Base-by-base conservation (phyloP, 1,140 invertebrate species). In the Trinorchestia longiramus region DNA sequence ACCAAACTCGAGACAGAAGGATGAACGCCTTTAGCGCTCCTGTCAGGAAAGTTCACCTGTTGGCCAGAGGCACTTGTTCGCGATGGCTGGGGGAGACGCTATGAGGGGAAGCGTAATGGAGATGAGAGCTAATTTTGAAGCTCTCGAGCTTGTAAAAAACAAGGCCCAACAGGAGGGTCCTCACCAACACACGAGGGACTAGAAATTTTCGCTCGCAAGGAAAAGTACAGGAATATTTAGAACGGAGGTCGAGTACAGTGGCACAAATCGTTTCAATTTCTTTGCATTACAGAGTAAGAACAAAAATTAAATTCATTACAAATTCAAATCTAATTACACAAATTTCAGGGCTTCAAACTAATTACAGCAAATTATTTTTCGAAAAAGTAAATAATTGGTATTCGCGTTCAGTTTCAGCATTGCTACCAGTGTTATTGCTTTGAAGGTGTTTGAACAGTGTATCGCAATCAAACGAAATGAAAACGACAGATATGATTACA, bases 51-150 rank as follows among this genome's bases (percentile, higher is more conserved):
- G 88, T 90, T 90, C 88, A 90, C 88, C 88, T 90, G 88, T 90
- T 15, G 43, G n/a, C 15, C 62, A 28, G 88, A 36, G 88, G 88
- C 88, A 90, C 88, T 41, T 90, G 88, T 36, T 41, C 62, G 62
- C 3, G 62, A 77, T 11, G 1, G 62, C 62, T 77, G 36, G 62
- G 62, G 28, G 62, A 77, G 62, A 1, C 36, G 88, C 11, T 17
- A 41, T 42, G 88, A 90, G 88, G 88, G 88, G 88, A 90, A 53
- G 28, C 88, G 88, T 90, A 90, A 90, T 90, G 88, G 88, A 90
- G 88, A 90, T 90, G 41, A 28, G 88, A 43, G 88, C 88, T 90
- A 90, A 90, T 90, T 90, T 90, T 42, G 88, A 90, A 11, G 88
- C 43, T 42, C 41, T 90, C 88, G n/a, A 42, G 88, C 88, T 8